Evolutionary conservation across 1,140 invertebrate genomes (phyloP).

Genomic region (Lucilia cuprina): DNA sequence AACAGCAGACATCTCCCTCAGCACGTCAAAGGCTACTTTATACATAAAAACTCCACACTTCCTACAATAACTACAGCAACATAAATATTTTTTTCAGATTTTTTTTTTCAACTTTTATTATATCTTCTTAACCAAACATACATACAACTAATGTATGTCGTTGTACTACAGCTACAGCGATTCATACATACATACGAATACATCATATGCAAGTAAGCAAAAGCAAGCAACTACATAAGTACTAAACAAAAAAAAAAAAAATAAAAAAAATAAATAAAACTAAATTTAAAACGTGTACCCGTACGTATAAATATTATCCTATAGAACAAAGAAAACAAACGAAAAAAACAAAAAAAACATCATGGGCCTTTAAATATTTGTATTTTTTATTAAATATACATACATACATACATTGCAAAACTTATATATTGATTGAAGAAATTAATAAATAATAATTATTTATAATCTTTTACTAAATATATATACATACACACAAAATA

Average conservation of each 20-base stretch:
- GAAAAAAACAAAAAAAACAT: neutral
- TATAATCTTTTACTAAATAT: no score
- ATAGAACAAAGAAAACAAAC: neutral
- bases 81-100: neutral
- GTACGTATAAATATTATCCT: neutral
- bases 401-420: neutral
- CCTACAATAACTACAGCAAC: no score
- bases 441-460: no score
- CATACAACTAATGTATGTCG: no score
- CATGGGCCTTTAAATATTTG: conserved; percentile 9
- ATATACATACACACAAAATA: no score
- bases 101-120: neutral
- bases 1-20: conserved; percentile 50
- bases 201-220: neutral
- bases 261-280: no score
- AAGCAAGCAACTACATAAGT: neutral
- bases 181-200: neutral
- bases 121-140: neutral
- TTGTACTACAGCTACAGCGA: neutral
- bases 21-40: conserved; percentile 55
- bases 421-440: no score
- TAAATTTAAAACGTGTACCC: neutral
- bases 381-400: neutral
- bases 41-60: conserved; percentile 46
- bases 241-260: no score